These are phyloP conservation scores for Acestrorhynchus altus DNA, from an alignment of 2,797 vertebrate species.

Conservation along the genomic window DNA sequence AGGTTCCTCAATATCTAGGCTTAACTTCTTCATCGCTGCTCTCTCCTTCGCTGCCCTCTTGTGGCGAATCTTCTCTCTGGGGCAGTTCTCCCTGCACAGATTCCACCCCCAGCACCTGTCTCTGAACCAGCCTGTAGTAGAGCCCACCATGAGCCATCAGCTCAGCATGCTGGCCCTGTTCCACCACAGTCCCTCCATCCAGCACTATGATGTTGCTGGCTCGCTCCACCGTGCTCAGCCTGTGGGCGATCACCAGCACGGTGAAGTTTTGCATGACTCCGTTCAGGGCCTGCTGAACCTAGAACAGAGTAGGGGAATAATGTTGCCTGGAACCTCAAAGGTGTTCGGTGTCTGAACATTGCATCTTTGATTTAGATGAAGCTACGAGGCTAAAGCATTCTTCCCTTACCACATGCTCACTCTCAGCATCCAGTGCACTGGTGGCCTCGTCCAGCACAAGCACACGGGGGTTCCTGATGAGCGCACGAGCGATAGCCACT, in stretches of 20 bases:
- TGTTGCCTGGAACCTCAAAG: background rate
- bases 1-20: slow-evolving; percentile 64
- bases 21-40: slow-evolving; percentile 65
- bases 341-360: too few relatives aligned
- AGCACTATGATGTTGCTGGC: slow-evolving; percentile 85
- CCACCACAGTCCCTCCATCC: slow-evolving; percentile 85
- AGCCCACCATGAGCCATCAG: slow-evolving; percentile 89
- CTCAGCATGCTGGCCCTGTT: slow-evolving; percentile 88
- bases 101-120: slow-evolving; percentile 87
- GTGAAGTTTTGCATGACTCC: slow-evolving; percentile 83
- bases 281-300: slow-evolving; percentile 94
- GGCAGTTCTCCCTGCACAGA: slow-evolving; percentile 10
- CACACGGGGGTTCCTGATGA: slow-evolving; percentile 87
- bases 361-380: too few relatives aligned
- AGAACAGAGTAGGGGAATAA: background rate
- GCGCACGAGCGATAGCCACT: slow-evolving; percentile 92
- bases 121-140: slow-evolving; percentile 90
- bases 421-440: slow-evolving; percentile 92
- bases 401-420: slow-evolving; percentile 86
- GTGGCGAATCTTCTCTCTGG: slow-evolving; percentile 26
- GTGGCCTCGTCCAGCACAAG: slow-evolving; percentile 96
- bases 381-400: background rate
- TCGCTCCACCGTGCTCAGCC: slow-evolving; percentile 94
- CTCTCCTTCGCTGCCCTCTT: slow-evolving; percentile 48
- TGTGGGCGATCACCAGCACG: slow-evolving; percentile 91